Conservation (phyloP, 2,113 vertebrate genomes). For the Agapornis roseicollis region DNA sequence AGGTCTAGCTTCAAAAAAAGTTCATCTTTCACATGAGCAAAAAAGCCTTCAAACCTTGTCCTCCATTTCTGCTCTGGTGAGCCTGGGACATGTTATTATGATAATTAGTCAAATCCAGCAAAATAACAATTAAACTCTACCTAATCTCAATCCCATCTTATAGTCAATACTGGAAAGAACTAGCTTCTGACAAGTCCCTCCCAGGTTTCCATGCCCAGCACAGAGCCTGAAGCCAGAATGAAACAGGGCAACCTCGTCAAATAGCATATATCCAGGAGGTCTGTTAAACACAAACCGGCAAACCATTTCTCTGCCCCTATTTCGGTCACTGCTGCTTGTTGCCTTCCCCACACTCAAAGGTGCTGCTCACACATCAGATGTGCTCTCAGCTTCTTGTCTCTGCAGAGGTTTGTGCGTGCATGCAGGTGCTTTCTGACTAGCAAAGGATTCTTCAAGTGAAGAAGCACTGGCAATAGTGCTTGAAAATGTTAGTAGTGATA, state of each 20-base stretch:
- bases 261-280: neutral
- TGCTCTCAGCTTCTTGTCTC: neutral
- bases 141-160: neutral
- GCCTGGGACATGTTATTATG: neutral
- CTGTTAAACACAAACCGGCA: neutral
- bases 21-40: neutral
- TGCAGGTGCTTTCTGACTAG: neutral
- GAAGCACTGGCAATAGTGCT: neutral
- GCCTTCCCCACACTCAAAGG: neutral
- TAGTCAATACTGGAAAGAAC: neutral
- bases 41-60: neutral
- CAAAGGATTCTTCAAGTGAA: neutral
- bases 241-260: neutral
- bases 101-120: neutral
- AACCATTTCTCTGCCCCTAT: neutral
- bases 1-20: neutral
- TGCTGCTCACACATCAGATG: neutral
- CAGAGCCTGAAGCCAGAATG: neutral
- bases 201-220: neutral
- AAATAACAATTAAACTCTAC: neutral
- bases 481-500: neutral
- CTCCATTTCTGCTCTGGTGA: neutral
- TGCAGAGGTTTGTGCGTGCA: rapidly evolving
- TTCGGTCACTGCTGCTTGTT: neutral
- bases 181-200: neutral